These are phyloP conservation scores for Yponomeuta sedellus DNA, from an alignment of 2,888 invertebrate species.

Conservation along the genomic window DNA sequence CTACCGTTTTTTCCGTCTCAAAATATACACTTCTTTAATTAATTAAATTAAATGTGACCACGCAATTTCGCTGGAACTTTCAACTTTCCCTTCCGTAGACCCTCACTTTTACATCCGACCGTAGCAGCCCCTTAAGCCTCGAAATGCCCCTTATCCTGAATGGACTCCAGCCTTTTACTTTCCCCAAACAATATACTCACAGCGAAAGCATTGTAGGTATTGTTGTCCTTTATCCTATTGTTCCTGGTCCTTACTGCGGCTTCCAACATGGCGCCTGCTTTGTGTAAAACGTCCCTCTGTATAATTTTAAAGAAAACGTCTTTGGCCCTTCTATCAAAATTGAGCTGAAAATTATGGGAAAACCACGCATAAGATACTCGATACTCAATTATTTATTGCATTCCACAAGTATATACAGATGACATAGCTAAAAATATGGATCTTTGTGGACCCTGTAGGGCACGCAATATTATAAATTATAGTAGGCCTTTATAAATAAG, in stretches of 20 bases:
- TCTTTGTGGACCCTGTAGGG: too few relatives aligned
- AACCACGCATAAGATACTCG: neutral
- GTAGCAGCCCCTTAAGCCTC: neutral
- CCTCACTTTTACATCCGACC: too few relatives aligned
- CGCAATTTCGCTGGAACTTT: too few relatives aligned
- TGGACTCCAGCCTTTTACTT: neutral
- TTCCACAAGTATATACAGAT: too few relatives aligned
- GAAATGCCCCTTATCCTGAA: neutral
- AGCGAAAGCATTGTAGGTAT: neutral
- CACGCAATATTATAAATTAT: too few relatives aligned
- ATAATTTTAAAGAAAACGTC: neutral
- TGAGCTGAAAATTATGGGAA: neutral
- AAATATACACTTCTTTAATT: too few relatives aligned
- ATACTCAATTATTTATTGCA: too few relatives aligned
- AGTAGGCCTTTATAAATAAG: too few relatives aligned
- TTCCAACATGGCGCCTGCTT: neutral
- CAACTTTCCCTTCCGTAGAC: too few relatives aligned
- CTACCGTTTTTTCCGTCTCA: too few relatives aligned
- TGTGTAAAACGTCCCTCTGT: neutral
- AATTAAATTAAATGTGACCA: too few relatives aligned
- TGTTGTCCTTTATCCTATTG: neutral
- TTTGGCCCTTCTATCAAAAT: neutral
- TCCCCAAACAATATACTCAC: neutral
- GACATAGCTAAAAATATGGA: too few relatives aligned
- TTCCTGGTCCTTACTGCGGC: neutral